Percentiles rank a stretch among this genome's conserved stretches.
phyloP scores from a whole-genome alignment of 2,888 invertebrate species.

The Hyles lineata region DNA sequence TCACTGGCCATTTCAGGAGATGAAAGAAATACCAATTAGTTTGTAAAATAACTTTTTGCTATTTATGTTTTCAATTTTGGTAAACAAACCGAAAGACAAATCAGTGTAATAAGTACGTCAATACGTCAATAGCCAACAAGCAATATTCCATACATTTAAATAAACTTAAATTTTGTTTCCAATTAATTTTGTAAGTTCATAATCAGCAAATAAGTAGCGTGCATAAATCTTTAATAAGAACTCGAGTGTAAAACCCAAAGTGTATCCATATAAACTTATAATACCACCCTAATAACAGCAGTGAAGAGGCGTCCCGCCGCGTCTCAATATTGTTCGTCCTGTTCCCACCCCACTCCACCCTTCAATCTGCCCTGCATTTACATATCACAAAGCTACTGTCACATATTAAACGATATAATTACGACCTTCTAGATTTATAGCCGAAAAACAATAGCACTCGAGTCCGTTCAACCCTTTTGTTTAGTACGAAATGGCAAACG shows the following conservation, averaged over 20 bases:
- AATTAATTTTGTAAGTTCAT: not conserved
- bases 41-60: too few species aligned
- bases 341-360: slow-evolving; percentile 78
- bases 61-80: too few species aligned
- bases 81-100: too few species aligned
- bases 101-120: too few species aligned
- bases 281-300: slow-evolving; percentile 49
- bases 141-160: not conserved
- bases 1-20: too few species aligned
- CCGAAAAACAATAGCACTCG: slow-evolving; percentile 71
- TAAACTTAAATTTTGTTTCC: not conserved
- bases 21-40: too few species aligned
- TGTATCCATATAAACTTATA: slow-evolving; percentile 32
- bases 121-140: too few species aligned
- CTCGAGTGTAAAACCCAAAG: slow-evolving; percentile 47
- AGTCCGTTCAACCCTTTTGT: slow-evolving; percentile 74
- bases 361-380: slow-evolving; percentile 69
- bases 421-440: slow-evolving; percentile 81
- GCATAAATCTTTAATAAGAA: slow-evolving; percentile 32
- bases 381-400: slow-evolving; percentile 82
- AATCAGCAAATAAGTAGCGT: not conserved
- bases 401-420: slow-evolving; percentile 81
- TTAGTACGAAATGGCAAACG: slow-evolving; percentile 60
- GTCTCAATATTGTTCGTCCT: slow-evolving; percentile 65
- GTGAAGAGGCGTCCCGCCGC: slow-evolving; percentile 74